Evolutionary conservation across 1,140 invertebrate genomes (phyloP).

Genomic region (Vollenhovia emeryi): DNA sequence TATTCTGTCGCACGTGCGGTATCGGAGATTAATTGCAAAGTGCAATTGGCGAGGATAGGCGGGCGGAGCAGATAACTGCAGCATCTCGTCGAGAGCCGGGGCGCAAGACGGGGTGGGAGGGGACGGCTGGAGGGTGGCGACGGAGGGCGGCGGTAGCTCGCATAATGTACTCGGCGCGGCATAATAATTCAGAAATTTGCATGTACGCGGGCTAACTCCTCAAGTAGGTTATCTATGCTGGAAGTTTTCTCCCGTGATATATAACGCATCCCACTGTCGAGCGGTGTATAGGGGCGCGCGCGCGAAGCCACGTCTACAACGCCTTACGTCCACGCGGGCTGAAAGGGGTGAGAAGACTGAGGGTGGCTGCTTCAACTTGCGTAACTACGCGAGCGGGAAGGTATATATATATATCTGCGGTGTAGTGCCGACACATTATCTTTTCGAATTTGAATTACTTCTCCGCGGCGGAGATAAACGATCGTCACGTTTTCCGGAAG

Average conservation of each 20-base stretch:
- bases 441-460: conserved; percentile 82
- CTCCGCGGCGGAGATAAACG: conserved; percentile 27
- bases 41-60: conserved; percentile 51
- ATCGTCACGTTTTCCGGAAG: conserved; percentile 10
- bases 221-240: conserved; percentile 86
- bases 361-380: conserved; percentile 74
- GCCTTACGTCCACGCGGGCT: conserved; percentile 72
- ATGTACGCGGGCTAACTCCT: conserved; percentile 86
- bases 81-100: conserved; percentile 70
- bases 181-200: conserved; percentile 86
- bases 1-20: conserved; percentile 23
- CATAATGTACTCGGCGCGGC: conserved; percentile 80
- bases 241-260: conserved; percentile 84
- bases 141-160: conserved; percentile 54
- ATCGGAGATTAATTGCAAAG: conserved; percentile 77
- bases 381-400: conserved; percentile 73
- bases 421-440: conserved; percentile 78
- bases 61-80: conserved; percentile 68
- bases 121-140: conserved; percentile 57
- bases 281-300: conserved; percentile 40
- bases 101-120: neutral
- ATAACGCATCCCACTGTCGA: conserved; percentile 80
- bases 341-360: conserved; percentile 61
- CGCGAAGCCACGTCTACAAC: conserved; percentile 69
- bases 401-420: conserved; percentile 72